These are phyloP conservation scores for Mugil cephalus DNA, from an alignment of 2,113 vertebrate species.

Conservation along the genomic window DNA sequence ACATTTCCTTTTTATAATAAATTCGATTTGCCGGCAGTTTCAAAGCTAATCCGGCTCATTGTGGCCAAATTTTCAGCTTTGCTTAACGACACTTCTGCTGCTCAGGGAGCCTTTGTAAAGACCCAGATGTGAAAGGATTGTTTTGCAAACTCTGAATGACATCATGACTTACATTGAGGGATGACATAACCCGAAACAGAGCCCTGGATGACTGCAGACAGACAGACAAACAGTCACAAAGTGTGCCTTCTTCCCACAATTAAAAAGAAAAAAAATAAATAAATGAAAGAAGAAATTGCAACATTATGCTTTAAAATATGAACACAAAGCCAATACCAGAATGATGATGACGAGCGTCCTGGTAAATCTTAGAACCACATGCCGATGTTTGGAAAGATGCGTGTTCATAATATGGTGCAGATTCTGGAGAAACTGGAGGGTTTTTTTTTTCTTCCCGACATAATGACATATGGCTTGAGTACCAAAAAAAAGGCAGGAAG, in stretches of 20 bases:
- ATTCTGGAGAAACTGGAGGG: not conserved
- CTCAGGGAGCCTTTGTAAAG: not conserved
- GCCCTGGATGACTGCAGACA: slow-evolving; percentile 7
- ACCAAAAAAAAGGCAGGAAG: not conserved
- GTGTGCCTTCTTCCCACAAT: slow-evolving; percentile 2
- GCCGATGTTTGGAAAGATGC: not conserved
- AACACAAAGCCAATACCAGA: not conserved
- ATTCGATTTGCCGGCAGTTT: not conserved
- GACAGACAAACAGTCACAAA: slow-evolving; percentile 14
- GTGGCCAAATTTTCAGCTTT: not conserved
- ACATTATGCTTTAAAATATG: not conserved
- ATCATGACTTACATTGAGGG: slow-evolving; percentile 38
- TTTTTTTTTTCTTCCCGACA: not conserved
- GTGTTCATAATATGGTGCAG: not conserved
- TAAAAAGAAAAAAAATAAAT: slow-evolving; percentile 3
- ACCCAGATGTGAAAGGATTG: slow-evolving; percentile 10
- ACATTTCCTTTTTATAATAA: no score
- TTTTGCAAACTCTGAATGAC: slow-evolving; percentile 31
- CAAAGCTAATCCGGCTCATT: not conserved
- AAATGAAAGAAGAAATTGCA: not conserved
- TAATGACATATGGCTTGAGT: not conserved
- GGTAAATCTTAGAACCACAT: not conserved
- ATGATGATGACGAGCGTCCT: not conserved
- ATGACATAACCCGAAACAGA: slow-evolving; percentile 40
- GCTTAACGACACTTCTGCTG: not conserved